phyloP scores from a whole-genome alignment of 2,797 vertebrate genomes.

The Anolis apletophallus region DNA sequence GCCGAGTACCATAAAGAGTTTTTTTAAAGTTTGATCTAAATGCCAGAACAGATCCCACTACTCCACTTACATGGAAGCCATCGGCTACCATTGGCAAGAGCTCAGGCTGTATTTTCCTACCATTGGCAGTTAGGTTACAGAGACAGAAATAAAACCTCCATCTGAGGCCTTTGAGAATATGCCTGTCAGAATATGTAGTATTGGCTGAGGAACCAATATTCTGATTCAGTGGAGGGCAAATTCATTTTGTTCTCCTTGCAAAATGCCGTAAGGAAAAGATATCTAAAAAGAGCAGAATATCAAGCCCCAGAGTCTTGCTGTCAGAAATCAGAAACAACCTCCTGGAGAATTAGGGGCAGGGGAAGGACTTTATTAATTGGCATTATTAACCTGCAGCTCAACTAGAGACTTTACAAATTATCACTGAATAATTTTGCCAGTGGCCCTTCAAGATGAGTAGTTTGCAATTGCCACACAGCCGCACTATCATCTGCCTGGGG shows the following conservation, averaged over 20 bases:
- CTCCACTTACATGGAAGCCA: too few relatives aligned
- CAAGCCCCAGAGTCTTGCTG: background rate
- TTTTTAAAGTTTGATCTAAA: too few relatives aligned
- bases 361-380: constrained; percentile 19
- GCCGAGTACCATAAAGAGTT: too few relatives aligned
- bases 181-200: background rate
- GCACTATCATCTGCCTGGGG: background rate
- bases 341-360: background rate
- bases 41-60: too few relatives aligned
- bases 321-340: background rate
- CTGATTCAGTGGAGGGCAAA: background rate
- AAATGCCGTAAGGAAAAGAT: background rate
- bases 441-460: background rate
- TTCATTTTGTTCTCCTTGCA: background rate
- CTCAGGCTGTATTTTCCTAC: background rate
- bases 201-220: background rate
- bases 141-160: background rate
- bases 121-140: background rate
- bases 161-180: background rate
- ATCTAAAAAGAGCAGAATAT: background rate
- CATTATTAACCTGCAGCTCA: constrained; percentile 11
- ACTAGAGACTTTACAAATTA: constrained; percentile 17
- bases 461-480: background rate
- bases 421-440: constrained; percentile 18
- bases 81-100: background rate